These are phyloP conservation scores for Euborellia annulipes DNA, from an alignment of 1,140 invertebrate genomes.

Conservation along the genomic window DNA sequence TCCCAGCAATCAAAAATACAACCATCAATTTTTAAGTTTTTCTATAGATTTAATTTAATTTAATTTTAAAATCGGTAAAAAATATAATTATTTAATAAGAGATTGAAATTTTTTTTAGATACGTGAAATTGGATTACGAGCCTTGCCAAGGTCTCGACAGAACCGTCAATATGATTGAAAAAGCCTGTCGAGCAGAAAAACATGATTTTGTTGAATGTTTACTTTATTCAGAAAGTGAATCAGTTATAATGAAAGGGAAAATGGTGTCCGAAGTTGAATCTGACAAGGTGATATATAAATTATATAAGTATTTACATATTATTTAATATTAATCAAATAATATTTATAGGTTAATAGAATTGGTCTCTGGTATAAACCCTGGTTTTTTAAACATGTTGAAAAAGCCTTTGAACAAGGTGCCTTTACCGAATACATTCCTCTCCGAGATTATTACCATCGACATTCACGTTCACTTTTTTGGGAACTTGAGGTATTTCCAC, in stretches of 20 bases:
- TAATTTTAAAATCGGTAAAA: background rate
- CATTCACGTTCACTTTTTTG: slow-evolving; percentile 69
- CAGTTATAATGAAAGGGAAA: slow-evolving; percentile 60
- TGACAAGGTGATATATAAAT: slow-evolving; percentile 35
- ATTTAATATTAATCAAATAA: slow-evolving; percentile 16
- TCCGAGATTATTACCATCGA: slow-evolving; percentile 67
- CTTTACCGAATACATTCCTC: slow-evolving; percentile 53
- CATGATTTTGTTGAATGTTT: slow-evolving; percentile 67
- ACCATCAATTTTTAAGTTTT: no score
- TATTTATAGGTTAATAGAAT: slow-evolving; percentile 42
- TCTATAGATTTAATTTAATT: background rate
- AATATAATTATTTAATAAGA: background rate
- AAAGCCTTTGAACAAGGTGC: slow-evolving; percentile 27
- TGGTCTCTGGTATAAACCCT: slow-evolving; percentile 63
- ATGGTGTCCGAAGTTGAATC: slow-evolving; percentile 38
- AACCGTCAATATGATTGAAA: slow-evolving; percentile 31
- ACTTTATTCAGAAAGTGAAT: slow-evolving; percentile 42
- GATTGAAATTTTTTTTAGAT: slow-evolving; percentile 27
- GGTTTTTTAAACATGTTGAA: slow-evolving; percentile 69
- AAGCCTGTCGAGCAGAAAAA: slow-evolving; percentile 29
- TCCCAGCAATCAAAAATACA: no score
- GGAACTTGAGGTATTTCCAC: slow-evolving; percentile 66
- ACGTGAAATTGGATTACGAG: slow-evolving; percentile 49
- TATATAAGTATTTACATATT: slow-evolving; percentile 27
- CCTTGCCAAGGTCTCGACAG: slow-evolving; percentile 21